Evolutionary conservation across 2,113 vertebrate genomes (phyloP).

Genomic region (Nibea albiflora): DNA sequence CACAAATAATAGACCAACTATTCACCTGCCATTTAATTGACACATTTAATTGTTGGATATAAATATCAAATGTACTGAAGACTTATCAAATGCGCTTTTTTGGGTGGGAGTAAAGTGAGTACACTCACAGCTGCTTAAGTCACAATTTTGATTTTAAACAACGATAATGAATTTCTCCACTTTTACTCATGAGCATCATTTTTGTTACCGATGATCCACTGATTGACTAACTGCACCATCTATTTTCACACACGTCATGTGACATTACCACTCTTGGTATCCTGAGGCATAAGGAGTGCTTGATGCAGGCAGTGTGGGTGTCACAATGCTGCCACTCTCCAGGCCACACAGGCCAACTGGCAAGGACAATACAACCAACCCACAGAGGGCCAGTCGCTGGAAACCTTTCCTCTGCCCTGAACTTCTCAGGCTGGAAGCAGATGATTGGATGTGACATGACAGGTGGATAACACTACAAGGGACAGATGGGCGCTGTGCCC

Average conservation of each 20-base stretch:
- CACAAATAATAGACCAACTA: background rate
- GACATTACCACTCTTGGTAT: slow-evolving; percentile 17
- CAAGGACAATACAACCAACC: slow-evolving; percentile 20
- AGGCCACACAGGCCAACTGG: slow-evolving; percentile 14
- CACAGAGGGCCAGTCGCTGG: slow-evolving; percentile 30
- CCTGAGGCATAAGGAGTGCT: slow-evolving; percentile 21
- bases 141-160: background rate
- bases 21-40: too few species aligned
- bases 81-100: background rate
- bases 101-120: background rate
- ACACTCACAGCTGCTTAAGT: background rate
- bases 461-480: slow-evolving; percentile 38
- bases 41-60: background rate
- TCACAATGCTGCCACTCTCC: slow-evolving; percentile 13
- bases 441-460: slow-evolving; percentile 47
- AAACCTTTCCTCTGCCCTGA: slow-evolving; percentile 27
- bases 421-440: slow-evolving; percentile 35
- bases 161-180: background rate
- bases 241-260: slow-evolving; percentile 17
- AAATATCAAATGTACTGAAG: background rate
- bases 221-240: slow-evolving; percentile 2
- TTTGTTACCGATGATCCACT: background rate
- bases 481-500: slow-evolving; percentile 48
- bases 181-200: background rate
- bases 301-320: slow-evolving; percentile 14